Evolutionary conservation across 2,797 vertebrate species (phyloP), one percentile per base, ranked within the genome.

Genomic region (Dendrocincla tyrannina): DNA sequence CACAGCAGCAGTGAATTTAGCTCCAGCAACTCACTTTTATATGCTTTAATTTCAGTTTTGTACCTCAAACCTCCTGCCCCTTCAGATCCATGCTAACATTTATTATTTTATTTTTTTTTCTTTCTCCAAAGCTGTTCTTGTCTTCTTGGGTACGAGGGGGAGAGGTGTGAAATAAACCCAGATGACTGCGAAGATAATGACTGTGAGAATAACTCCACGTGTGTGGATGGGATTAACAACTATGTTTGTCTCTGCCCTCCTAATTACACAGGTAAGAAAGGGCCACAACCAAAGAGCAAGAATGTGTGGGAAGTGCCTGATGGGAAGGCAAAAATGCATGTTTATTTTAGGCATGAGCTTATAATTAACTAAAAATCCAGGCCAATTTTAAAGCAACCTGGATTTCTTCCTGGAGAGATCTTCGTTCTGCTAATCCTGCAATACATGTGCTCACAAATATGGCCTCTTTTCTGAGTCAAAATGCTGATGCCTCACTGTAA

Each of bases 101-200:
- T 66, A 12, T 47, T 12, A 28, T 13, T 49, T 32, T 53, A 84
- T 35, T 67, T 15, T n/a, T 70, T 27, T n/a, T 35, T 37, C 63
- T 59, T 49, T 60, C 58, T 95, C 85, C 75, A 88, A 95, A 99
- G 99, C 97, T 99, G 99, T 85, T 98, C 98, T 76, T 99, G 99
- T 96, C 98, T 97, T 1, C 98, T 98, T 69, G 99, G 99, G 24
- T 99, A 98, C 23, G 99, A 99, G 95, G 99, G 99, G 44, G 98
- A 98, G 53, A 98, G 98, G 32, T 99, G 99, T 95, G 99, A 99
- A 97, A 95, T 98, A 74, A 99, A 99, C 97, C 98, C 99, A 11
- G 99, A 99, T 9, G 99, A 99, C 96, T 99, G 99, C 16, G 99
- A 99, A 94, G 99, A 99, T 97, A 99, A 99, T 3, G 99, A 99